Evolutionary conservation across 2,888 invertebrate species (phyloP).

Genomic region (Furcula furcula): DNA sequence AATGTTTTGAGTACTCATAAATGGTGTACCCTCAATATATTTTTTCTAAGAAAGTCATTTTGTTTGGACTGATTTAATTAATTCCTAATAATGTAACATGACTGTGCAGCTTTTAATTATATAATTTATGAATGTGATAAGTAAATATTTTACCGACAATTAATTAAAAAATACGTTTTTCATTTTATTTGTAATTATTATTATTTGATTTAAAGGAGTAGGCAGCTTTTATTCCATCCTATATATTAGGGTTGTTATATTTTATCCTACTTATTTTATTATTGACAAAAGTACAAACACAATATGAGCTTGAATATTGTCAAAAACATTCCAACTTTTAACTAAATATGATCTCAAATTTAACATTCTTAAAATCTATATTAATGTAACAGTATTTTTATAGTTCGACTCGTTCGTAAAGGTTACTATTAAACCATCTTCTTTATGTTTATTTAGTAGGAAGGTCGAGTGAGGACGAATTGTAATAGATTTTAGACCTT

Average conservation of each 20-base stretch:
- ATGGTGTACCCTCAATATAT: too few relatives aligned
- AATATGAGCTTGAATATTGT: constrained; percentile 23
- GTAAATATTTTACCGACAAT: neutral
- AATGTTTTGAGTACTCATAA: too few relatives aligned
- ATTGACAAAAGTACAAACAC: constrained; percentile 20
- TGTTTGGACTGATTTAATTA: neutral
- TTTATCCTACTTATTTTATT: too few relatives aligned
- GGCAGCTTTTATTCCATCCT: neutral
- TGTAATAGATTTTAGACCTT: constrained; percentile 10
- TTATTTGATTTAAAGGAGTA: neutral
- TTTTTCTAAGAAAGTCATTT: too few relatives aligned
- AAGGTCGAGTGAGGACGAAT: constrained; percentile 34
- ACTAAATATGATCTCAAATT: constrained; percentile 45
- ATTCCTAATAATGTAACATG: too few relatives aligned
- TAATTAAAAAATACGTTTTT: neutral
- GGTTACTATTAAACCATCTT: constrained; percentile 29
- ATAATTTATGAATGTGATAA: too few relatives aligned
- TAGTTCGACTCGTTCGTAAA: constrained; percentile 22
- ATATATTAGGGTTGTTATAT: too few relatives aligned
- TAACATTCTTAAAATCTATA: constrained; percentile 29
- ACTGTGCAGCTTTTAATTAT: too few relatives aligned
- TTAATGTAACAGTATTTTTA: constrained; percentile 39
- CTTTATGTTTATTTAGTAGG: constrained; percentile 29
- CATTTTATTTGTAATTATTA: too few relatives aligned
- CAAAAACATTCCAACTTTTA: constrained; percentile 34